These are phyloP conservation scores for Leptoclinus maculatus DNA, from an alignment of 2,797 vertebrate species.

Conservation along the genomic window DNA sequence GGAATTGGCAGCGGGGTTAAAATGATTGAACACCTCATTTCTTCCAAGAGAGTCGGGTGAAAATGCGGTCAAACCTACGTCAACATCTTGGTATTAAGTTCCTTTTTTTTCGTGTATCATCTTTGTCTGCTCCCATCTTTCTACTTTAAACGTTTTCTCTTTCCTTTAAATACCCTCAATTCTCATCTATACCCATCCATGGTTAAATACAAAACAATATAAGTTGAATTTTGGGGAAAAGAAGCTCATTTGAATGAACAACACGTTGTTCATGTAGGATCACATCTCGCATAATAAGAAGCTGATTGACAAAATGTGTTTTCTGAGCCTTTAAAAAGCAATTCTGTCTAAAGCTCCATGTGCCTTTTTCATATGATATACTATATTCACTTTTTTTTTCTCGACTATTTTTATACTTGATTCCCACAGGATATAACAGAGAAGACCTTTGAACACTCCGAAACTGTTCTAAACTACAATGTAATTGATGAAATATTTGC, in stretches of 20 bases:
- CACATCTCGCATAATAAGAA: neutral
- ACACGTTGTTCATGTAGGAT: neutral
- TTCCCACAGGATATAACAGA: no score
- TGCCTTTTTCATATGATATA: no score
- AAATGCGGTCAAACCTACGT: neutral
- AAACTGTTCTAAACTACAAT: no score
- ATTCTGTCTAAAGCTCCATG: no score
- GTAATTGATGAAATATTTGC: no score
- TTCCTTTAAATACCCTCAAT: neutral
- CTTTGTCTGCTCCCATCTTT: neutral
- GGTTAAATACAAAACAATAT: neutral
- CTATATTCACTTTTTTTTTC: no score
- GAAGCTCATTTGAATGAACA: no score
- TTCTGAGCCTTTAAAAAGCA: no score
- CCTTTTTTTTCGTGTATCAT: neutral
- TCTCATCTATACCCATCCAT: neutral
- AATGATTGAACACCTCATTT: constrained; percentile 28
- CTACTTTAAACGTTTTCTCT: neutral
- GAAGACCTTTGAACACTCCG: no score
- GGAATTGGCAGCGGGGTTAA: constrained; percentile 19
- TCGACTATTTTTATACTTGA: no score
- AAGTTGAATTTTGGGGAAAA: neutral
- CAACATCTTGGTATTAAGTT: neutral
- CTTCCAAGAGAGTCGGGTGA: neutral
- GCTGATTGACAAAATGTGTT: neutral